Evolutionary conservation across 2,113 vertebrate species (phyloP).

Genomic region (Illadopsis cleaveri): DNA sequence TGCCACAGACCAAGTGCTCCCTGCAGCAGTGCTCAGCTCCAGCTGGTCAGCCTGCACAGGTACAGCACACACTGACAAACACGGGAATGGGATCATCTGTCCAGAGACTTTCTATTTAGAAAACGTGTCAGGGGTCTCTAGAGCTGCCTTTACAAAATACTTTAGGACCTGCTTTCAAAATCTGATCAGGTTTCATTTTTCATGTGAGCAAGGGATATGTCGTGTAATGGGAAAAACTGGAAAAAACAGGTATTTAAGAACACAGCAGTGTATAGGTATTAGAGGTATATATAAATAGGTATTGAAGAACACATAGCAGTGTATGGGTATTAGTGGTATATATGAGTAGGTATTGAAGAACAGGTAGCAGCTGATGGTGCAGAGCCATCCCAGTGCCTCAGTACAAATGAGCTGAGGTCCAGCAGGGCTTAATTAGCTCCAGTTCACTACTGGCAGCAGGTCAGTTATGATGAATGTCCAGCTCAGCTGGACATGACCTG

Average conservation of each 20-base stretch:
- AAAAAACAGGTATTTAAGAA: background rate
- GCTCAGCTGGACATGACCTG: background rate
- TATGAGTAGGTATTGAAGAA: background rate
- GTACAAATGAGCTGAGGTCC: background rate
- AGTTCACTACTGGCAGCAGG: background rate
- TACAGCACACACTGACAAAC: background rate
- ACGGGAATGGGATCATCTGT: background rate
- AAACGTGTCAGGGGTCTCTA: background rate
- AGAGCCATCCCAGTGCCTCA: background rate
- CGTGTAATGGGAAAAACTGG: rapidly evolving
- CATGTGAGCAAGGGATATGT: background rate
- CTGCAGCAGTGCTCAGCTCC: background rate
- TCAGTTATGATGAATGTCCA: background rate
- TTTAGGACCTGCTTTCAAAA: background rate
- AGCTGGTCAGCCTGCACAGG: background rate
- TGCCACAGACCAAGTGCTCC: rapidly evolving
- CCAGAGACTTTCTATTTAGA: background rate
- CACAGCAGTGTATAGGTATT: background rate
- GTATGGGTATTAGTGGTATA: too few species aligned
- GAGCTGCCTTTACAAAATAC: background rate
- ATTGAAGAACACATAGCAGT: background rate
- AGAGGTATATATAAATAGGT: background rate
- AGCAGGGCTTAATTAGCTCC: constrained; percentile 9
- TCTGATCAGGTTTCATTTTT: background rate
- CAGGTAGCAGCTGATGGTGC: background rate